These are phyloP conservation scores for Gadopsis bispinosus DNA, from an alignment of 2,797 vertebrate genomes.

Conservation along the genomic window DNA sequence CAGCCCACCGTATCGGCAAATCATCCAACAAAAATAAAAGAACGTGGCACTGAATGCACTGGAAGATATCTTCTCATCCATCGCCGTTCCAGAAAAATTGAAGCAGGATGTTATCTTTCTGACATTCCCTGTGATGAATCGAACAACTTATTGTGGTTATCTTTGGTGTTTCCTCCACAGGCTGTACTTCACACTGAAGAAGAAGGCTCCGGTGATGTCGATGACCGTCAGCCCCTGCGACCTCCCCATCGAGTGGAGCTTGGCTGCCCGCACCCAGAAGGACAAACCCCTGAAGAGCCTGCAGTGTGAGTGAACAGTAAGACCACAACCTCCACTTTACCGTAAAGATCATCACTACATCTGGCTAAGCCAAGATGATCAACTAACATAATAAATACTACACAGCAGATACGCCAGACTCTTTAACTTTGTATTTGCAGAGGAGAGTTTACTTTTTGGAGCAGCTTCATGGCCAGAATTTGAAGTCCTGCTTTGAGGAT, in stretches of 20 bases:
- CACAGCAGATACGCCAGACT: constrained; percentile 11
- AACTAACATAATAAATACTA: constrained; percentile 33
- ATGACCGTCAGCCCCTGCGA: constrained; percentile 91
- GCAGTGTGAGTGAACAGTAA: constrained; percentile 82
- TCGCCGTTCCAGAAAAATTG: constrained; percentile 56
- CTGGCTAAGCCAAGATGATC: constrained; percentile 38
- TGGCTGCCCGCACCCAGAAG: constrained; percentile 83
- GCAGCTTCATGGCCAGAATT: neutral
- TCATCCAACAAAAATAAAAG: constrained; percentile 47
- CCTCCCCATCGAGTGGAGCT: constrained; percentile 88
- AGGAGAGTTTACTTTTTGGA: constrained; percentile 18
- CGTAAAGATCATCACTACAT: constrained; percentile 16
- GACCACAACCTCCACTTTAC: constrained; percentile 15
- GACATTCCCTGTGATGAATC: constrained; percentile 46
- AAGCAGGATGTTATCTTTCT: constrained; percentile 62
- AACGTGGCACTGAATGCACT: constrained; percentile 28
- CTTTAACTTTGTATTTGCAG: constrained; percentile 13
- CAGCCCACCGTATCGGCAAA: constrained; percentile 33
- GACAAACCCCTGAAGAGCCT: constrained; percentile 83
- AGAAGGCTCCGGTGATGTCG: constrained; percentile 82
- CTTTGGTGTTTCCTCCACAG: constrained; percentile 73
- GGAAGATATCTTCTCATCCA: constrained; percentile 40
- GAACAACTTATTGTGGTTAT: constrained; percentile 27
- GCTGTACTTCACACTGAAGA: constrained; percentile 89
- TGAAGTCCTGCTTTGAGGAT: neutral